These are phyloP conservation scores for Pseudomugil gertrudae DNA, from an alignment of 2,797 vertebrate genomes.

Conservation along the genomic window DNA sequence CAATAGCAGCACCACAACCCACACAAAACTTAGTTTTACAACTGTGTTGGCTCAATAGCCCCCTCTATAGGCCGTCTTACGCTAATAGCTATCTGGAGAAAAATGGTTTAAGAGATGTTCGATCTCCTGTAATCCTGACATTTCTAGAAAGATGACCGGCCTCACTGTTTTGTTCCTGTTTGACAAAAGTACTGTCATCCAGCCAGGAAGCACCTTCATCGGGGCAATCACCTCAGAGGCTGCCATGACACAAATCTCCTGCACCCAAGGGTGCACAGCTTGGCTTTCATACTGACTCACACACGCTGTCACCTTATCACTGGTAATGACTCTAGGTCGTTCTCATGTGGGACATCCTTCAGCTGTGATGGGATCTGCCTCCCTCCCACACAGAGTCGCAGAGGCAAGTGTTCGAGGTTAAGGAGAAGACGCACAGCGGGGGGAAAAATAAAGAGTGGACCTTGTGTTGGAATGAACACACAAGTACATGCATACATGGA, in stretches of 20 bases:
- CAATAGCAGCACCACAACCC: background rate
- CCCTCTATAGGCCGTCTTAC: slow-evolving; percentile 37
- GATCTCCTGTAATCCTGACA: background rate
- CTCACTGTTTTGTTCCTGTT: slow-evolving; percentile 4
- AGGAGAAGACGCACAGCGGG: slow-evolving; percentile 19
- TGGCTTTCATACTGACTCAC: slow-evolving; percentile 58
- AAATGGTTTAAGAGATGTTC: background rate
- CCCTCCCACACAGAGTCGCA: slow-evolving; percentile 50
- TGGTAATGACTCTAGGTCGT: slow-evolving; percentile 60
- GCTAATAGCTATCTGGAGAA: background rate
- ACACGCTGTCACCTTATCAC: slow-evolving; percentile 61
- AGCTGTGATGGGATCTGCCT: slow-evolving; percentile 50
- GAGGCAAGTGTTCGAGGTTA: slow-evolving; percentile 45
- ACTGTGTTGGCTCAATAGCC: slow-evolving; percentile 14
- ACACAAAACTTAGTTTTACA: background rate
- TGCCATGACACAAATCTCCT: slow-evolving; percentile 58
- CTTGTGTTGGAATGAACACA: slow-evolving; percentile 51
- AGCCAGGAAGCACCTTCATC: slow-evolving; percentile 49
- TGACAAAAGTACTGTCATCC: slow-evolving; percentile 50
- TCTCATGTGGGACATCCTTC: slow-evolving; percentile 59
- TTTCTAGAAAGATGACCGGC: slow-evolving; percentile 3
- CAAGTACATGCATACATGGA: slow-evolving; percentile 28
- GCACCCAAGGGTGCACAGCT: slow-evolving; percentile 51
- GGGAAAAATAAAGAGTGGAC: slow-evolving; percentile 59
- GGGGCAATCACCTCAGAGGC: slow-evolving; percentile 47